These are phyloP conservation scores for Archaeoteleia sp. DNA, from an alignment of 2,888 invertebrate species.

Conservation along the genomic window DNA sequence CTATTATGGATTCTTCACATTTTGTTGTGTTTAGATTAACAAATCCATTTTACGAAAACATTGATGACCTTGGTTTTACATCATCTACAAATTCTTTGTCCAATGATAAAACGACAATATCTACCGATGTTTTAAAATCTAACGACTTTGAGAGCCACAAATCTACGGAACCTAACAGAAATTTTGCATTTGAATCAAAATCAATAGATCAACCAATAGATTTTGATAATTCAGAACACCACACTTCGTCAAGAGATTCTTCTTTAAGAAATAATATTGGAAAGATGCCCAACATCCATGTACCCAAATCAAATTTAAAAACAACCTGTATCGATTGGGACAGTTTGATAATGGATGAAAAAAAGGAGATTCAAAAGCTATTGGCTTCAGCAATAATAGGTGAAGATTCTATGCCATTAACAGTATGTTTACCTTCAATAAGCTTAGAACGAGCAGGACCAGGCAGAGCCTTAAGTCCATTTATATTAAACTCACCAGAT, in stretches of 20 bases:
- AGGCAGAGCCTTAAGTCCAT: conserved; percentile 66
- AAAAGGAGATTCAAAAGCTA: conserved; percentile 62
- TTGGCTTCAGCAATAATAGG: conserved; percentile 60
- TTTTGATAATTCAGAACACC: conserved; percentile 35
- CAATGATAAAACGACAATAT: conserved; percentile 67
- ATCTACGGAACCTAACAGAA: conserved; percentile 21
- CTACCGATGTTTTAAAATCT: conserved; percentile 61
- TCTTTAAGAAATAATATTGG: conserved; percentile 53
- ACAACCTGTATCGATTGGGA: conserved; percentile 68
- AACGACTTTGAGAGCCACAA: conserved; percentile 39
- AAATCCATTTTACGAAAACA: conserved; percentile 70
- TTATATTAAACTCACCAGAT: conserved; percentile 71
- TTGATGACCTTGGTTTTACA: conserved; percentile 67
- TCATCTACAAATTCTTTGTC: conserved; percentile 67
- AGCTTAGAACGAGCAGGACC: conserved; percentile 66
- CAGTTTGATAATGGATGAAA: conserved; percentile 63
- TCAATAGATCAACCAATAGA: conserved; percentile 23
- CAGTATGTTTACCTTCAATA: conserved; percentile 67
- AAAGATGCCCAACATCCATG: conserved; percentile 57
- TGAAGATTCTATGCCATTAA: conserved; percentile 60
- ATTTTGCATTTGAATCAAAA: conserved; percentile 22
- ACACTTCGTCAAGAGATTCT: conserved; percentile 29
- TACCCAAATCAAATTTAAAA: conserved; percentile 47
- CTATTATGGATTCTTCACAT: conserved; percentile 79
- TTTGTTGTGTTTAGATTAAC: conserved; percentile 78